Percentiles rank a stretch among this genome's conserved stretches.
These are phyloP conservation scores for Octodonta nipae DNA, from an alignment of 2,888 invertebrate species.

Conservation along the genomic window DNA sequence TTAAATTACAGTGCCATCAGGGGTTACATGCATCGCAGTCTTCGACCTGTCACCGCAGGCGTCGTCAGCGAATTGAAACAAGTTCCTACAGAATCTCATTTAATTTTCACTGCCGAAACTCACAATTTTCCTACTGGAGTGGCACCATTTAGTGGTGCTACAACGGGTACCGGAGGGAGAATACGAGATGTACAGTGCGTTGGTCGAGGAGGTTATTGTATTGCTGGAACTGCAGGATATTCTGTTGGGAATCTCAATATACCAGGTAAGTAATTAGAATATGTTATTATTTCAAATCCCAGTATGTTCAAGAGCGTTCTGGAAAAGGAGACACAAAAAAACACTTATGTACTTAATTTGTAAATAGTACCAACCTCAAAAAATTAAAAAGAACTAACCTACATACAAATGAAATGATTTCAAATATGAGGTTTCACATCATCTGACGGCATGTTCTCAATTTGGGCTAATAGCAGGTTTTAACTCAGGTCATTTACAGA, in stretches of 20 bases:
- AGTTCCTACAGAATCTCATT: slow-evolving; percentile 55
- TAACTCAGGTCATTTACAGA: too few relatives aligned
- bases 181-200: slow-evolving; percentile 91
- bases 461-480: too few relatives aligned
- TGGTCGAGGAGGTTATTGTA: slow-evolving; percentile 83
- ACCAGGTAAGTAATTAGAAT: slow-evolving; percentile 59
- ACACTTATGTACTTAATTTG: too few relatives aligned
- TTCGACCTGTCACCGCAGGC: slow-evolving; percentile 57
- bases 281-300: too few relatives aligned
- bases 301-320: too few relatives aligned
- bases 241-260: slow-evolving; percentile 86
- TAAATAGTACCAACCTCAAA: too few relatives aligned
- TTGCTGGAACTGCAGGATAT: slow-evolving; percentile 94
- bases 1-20: slow-evolving; percentile 60
- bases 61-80: slow-evolving; percentile 45
- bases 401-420: too few relatives aligned
- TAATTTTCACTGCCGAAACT: slow-evolving; percentile 96
- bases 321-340: too few relatives aligned
- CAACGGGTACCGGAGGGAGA: slow-evolving; percentile 93
- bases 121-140: slow-evolving; percentile 98
- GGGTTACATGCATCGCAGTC: slow-evolving; percentile 59
- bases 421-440: too few relatives aligned
- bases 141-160: slow-evolving; percentile 94
- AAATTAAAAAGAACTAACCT: too few relatives aligned
- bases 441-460: too few relatives aligned